These are phyloP conservation scores for Sebastes taczanowskii DNA, from an alignment of 2,797 vertebrate species.

Conservation along the genomic window DNA sequence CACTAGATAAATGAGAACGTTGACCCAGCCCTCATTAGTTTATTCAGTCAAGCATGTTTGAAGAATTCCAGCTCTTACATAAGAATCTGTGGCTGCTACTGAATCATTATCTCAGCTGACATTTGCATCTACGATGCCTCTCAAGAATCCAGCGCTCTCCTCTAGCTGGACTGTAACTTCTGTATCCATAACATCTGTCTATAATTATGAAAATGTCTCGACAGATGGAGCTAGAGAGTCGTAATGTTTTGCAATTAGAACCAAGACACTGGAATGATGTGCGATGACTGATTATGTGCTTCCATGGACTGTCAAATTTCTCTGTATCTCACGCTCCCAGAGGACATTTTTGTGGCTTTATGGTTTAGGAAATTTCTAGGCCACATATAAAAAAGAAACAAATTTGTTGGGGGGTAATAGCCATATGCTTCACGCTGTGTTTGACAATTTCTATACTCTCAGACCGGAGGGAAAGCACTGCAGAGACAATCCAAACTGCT, in stretches of 20 bases:
- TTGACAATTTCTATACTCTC: slow-evolving; percentile 44
- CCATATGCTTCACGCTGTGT: slow-evolving; percentile 55
- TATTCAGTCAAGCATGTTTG: slow-evolving; percentile 49
- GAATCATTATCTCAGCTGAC: slow-evolving; percentile 63
- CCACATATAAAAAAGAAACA: slow-evolving; percentile 42
- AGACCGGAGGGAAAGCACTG: slow-evolving; percentile 11
- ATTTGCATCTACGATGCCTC: slow-evolving; percentile 44
- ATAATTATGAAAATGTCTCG: slow-evolving; percentile 41
- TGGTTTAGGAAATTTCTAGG: slow-evolving; percentile 61
- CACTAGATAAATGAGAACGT: slow-evolving; percentile 29
- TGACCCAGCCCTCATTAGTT: slow-evolving; percentile 58
- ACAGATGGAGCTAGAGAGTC: slow-evolving; percentile 77
- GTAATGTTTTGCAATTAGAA: slow-evolving; percentile 26
- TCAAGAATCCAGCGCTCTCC: slow-evolving; percentile 25
- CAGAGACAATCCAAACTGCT: slow-evolving; percentile 16
- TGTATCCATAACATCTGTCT: not conserved
- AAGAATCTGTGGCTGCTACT: slow-evolving; percentile 56
- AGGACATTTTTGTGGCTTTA: slow-evolving; percentile 46
- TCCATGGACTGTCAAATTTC: slow-evolving; percentile 51
- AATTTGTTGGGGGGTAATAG: slow-evolving; percentile 36
- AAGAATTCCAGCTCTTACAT: slow-evolving; percentile 55
- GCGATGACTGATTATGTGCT: slow-evolving; percentile 56
- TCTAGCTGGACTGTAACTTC: slow-evolving; percentile 8
- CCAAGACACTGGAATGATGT: slow-evolving; percentile 39
- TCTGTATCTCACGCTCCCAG: slow-evolving; percentile 54